These are phyloP conservation scores for Oasisia sp. DNA, from an alignment of 2,888 invertebrate genomes.

Conservation along the genomic window DNA sequence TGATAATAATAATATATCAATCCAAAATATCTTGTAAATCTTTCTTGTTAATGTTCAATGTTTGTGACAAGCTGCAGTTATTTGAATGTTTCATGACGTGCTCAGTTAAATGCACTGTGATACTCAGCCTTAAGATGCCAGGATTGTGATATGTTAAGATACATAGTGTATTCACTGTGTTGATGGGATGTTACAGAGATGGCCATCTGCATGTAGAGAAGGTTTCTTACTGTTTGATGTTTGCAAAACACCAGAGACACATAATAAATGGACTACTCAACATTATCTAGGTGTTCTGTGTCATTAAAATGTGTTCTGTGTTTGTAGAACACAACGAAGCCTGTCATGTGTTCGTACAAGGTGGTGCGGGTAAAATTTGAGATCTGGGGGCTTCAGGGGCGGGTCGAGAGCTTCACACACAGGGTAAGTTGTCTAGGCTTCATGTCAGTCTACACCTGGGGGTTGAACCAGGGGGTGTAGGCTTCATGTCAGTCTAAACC, in stretches of 20 bases:
- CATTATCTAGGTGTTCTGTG: neutral
- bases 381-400: slow-evolving; percentile 91
- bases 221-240: neutral
- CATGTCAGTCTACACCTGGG: too few species aligned
- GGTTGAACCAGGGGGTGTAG: too few species aligned
- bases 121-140: too few species aligned
- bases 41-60: too few species aligned
- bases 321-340: slow-evolving; percentile 64
- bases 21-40: too few species aligned
- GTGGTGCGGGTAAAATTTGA: slow-evolving; percentile 87
- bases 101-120: too few species aligned
- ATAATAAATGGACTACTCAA: neutral
- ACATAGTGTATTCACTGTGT: neutral
- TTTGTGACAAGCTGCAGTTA: too few species aligned
- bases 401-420: slow-evolving; percentile 88
- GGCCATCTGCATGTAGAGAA: too few species aligned
- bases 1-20: too few species aligned
- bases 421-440: slow-evolving; percentile 69
- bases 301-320: neutral
- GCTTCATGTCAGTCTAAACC: too few species aligned
- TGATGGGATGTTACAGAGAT: slow-evolving; percentile 23
- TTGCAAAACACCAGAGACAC: neutral
- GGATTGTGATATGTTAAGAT: neutral
- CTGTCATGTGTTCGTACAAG: slow-evolving; percentile 95
- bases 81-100: too few species aligned